Base-by-base conservation (phyloP, 2,888 invertebrate genomes). In the Allophyes oxyacanthae region DNA sequence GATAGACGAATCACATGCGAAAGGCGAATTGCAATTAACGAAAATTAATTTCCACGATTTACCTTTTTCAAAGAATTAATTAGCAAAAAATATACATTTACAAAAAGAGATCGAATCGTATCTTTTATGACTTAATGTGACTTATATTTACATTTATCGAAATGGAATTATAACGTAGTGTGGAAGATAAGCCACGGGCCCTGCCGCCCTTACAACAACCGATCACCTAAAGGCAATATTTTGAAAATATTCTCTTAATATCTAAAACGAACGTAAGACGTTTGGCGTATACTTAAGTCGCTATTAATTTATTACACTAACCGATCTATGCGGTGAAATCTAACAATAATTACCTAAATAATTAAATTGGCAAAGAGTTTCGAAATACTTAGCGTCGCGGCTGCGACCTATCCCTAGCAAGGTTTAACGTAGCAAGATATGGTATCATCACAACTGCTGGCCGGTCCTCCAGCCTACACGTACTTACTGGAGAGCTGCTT, bases 401-500 rank as follows among this genome's bases (percentile, higher is more conserved):
- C 79, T 68, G 89, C 92, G 92, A 91, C 91, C 90, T 91, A 91
- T 87, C 86, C 88, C 91, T 91, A 91, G 87, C 87, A 87, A 88
- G 91, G 90, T 91, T 90, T 88, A 89, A 88, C 86, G 95, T 95
- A 95, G 95, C 95, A 95, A 95, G 96, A 96, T 96, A 96, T 96
- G 96, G 95, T 96, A 96, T 95, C 95, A 96, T 96, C 96, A 96
- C 96, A 96, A 88, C 85, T 80, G 87, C 83, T 77, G 85, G 86
- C 86, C 81, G 82, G 70, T 72, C 90, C 90, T 72, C 68, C 83
- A 78, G 76, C 85, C 96, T 97, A 98, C 95, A 97, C 97, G 95
- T 98, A 98, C 95, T 99, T 99, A 94, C 98, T 98, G 88, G 99
- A 99, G 90, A 99, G 95, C 95, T 99, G 99, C 94, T 99, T 99